A percentile compares a stretch with the other conserved stretches of the same genome.
phyloP scores from a whole-genome alignment of 2,797 vertebrate genomes.

The Gallirallus australis region DNA sequence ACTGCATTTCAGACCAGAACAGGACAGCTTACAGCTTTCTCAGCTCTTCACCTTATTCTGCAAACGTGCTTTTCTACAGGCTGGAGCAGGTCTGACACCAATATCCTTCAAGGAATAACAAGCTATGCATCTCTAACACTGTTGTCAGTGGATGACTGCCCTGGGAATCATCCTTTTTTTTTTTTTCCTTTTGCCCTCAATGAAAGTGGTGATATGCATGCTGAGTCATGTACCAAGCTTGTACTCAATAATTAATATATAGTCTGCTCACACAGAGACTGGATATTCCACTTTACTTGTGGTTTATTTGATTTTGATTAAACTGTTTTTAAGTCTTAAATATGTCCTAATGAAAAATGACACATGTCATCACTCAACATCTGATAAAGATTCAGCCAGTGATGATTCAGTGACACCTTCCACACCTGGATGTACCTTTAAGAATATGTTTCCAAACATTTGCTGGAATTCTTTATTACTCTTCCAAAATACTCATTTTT shows the following conservation, averaged over 20 bases:
- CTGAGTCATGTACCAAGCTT: constrained; percentile 47
- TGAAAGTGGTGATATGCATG: not conserved
- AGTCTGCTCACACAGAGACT: constrained; percentile 3
- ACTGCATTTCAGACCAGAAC: not conserved
- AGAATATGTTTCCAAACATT: not conserved
- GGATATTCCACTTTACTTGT: not conserved
- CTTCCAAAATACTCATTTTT: not conserved
- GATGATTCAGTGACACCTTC: not conserved
- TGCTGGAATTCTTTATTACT: constrained; percentile 2
- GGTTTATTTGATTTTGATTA: constrained; percentile 28
- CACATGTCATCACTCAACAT: not conserved
- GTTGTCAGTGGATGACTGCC: constrained; percentile 21
- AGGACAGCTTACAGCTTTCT: constrained; percentile 14
- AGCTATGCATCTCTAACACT: constrained; percentile 27
- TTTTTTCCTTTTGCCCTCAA: constrained; percentile 5
- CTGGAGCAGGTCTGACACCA: constrained; percentile 4
- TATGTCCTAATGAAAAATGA: not conserved
- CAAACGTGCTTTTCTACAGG: constrained; percentile 22
- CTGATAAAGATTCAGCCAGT: not conserved
- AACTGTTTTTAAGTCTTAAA: constrained; percentile 12
- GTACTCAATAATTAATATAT: constrained; percentile 51
- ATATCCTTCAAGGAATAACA: constrained; percentile 59
- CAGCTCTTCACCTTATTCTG: not conserved
- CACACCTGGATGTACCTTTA: not conserved
- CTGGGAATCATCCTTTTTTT: not conserved